Base-by-base conservation (phyloP, 2,888 invertebrate genomes). In the Horisme vitalbata region DNA sequence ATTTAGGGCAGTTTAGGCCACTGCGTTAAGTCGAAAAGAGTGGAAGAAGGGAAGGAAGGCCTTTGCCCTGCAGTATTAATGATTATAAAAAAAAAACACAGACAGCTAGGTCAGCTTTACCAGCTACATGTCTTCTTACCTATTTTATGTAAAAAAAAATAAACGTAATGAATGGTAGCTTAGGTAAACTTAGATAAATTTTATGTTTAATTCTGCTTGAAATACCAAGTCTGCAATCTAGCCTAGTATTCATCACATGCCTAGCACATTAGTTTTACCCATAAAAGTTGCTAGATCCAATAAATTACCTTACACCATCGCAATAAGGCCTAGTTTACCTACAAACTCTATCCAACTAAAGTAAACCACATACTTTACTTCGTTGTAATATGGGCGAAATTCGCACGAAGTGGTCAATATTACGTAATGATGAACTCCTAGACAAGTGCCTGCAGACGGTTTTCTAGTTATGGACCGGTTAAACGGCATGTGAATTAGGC, bases 381-480 rank as follows among this genome's bases (percentile, higher is more conserved):
- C 14, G n/a, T 4, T 3, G 34, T 24, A 18, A 24, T 31, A 43
- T 18, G 8, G 8, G 28, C 28, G 41, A 34, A 20, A 15, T 28
- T 41, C 14, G 14, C 41, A 5, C 13, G 18, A 6, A 34, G 11
- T 13, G 24, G 23, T 13, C 30, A 31, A 15, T 2, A 14, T 44
- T 44, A 44, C 31, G 10, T 36, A 41, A 41, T 13, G 31, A 36
- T 32, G 13, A 31, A 24, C 10, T n/a, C 12, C 2, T 30, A 30
- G 34, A 35, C 15, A 23, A 21, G 15, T 34, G 21, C n/a, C 27
- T 34, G 20, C 37, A 30, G 32, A 41, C 26, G 11, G 31, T 26
- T 44, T 36, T 36, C 36, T 32, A 44, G 31, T 20, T 20, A 12
- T 13, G 26, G 36, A 44, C 44, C 10, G 26, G 41, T 33, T 33